A percentile compares a stretch with the other conserved stretches of the same genome.
These are phyloP conservation scores for Plumapathes pennacea DNA, from an alignment of 92 coral and sea anemone species.

Conservation along the genomic window DNA sequence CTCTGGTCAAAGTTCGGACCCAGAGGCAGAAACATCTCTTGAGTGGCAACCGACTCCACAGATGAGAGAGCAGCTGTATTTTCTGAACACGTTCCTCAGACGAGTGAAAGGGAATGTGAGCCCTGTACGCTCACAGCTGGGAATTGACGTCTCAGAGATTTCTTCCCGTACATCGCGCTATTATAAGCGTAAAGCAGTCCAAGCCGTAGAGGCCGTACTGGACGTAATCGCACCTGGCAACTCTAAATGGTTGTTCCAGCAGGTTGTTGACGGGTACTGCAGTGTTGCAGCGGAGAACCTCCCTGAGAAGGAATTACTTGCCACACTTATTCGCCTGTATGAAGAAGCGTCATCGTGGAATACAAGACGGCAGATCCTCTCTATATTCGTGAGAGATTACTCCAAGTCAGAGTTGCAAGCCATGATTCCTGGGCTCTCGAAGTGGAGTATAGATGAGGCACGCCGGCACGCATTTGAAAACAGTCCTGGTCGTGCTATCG, in stretches of 20 bases:
- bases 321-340: conserved; percentile 22
- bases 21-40: background rate
- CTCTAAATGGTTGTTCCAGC: conserved; percentile 8
- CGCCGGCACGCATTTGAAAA: conserved; percentile 31
- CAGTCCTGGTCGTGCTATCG: conserved; percentile 22
- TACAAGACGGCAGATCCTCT: conserved; percentile 33
- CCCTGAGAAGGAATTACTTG: conserved; percentile 15
- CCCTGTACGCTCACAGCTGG: conserved; percentile 29
- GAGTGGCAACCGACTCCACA: conserved; percentile 44
- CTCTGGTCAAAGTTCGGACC: too few relatives aligned
- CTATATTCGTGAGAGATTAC: conserved; percentile 46
- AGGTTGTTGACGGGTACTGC: background rate
- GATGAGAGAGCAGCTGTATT: conserved; percentile 16
- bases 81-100: conserved; percentile 14
- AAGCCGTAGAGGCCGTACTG: conserved; percentile 20
- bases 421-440: conserved; percentile 50
- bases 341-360: conserved; percentile 36
- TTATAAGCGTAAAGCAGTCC: conserved; percentile 42
- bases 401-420: conserved; percentile 17
- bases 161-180: conserved; percentile 23
- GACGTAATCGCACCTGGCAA: conserved; percentile 34
- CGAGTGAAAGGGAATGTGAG: conserved; percentile 29
- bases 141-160: conserved; percentile 10
- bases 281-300: background rate
- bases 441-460: conserved; percentile 52